A percentile compares a stretch with the other conserved stretches of the same genome.
phyloP scores from a whole-genome alignment of 2,797 vertebrate species.

The Pangasius larnaudii region DNA sequence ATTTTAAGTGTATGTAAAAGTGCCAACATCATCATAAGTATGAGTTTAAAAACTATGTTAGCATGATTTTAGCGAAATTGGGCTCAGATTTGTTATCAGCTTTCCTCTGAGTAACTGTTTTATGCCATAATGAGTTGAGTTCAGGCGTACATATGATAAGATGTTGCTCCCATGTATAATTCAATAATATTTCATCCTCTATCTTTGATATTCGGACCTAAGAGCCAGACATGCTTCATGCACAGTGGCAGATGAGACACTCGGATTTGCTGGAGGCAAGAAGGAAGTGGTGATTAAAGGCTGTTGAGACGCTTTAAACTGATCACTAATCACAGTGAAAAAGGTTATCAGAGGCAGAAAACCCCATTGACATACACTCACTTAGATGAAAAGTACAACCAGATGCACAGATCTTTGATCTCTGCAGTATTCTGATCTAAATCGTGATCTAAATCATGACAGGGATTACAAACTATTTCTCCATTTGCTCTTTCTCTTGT shows the following conservation, averaged over 20 bases:
- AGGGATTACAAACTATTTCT: conserved; percentile 18
- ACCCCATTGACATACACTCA: conserved; percentile 34
- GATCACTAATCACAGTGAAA: conserved; percentile 23
- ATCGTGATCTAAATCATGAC: conserved; percentile 24
- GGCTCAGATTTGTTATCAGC: not conserved
- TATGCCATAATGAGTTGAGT: conserved; percentile 22
- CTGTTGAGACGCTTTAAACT: conserved; percentile 32
- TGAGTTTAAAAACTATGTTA: not conserved
- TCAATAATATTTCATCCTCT: conserved; percentile 47
- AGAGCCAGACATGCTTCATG: conserved; percentile 31
- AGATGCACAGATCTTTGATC: conserved; percentile 48
- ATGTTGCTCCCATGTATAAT: conserved; percentile 51
- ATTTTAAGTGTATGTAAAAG: too few species aligned
- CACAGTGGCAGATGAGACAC: conserved; percentile 50
- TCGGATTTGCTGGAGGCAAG: conserved; percentile 39
- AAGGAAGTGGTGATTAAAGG: conserved; percentile 49
- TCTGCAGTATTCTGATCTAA: conserved; percentile 36
- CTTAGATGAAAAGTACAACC: conserved; percentile 6
- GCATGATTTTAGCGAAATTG: not conserved
- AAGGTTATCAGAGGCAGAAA: conserved; percentile 43
- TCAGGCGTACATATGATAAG: conserved; percentile 29
- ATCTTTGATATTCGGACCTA: conserved; percentile 51
- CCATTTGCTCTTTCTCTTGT: not conserved
- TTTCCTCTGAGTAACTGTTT: conserved; percentile 2
- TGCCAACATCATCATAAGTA: not conserved